Evolutionary conservation across 1,140 invertebrate genomes (phyloP), one percentile per base, ranked within the genome.

Genomic region (Vanessa tameamea): DNA sequence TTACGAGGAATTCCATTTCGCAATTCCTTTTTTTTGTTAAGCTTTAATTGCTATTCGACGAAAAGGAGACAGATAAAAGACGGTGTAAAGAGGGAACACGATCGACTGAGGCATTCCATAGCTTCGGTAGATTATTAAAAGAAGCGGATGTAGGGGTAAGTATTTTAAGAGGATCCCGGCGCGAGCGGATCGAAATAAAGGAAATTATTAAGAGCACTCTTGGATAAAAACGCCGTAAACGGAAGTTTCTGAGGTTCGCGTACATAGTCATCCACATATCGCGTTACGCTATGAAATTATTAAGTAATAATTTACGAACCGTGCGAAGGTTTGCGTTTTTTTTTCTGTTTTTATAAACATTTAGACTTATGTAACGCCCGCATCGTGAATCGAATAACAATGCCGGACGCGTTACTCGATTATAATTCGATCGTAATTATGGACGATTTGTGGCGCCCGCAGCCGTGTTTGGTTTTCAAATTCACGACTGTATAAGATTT

Each of bases 91-190:
- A 87, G 87, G 84, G 86, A 87, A 83, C 84, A 80, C 84, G 79
- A 82, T 84, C 85, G 87, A 81, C 80, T 78, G 87, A 83, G 78
- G 84, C 88, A 92, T 92, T 92, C 89, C 90, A 81, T 87, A 83
- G 87, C 87, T 90, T 89, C 88, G 84, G 89, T 82, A 84, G 85
- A 91, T 89, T 92, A 92, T 92, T 92, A 92, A 92, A 92, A 92
- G 91, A 90, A 92, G 86, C 91, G 91, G 91, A 92, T 92, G 91
- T 86, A 81, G 86, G 89, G 89, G 89, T 90, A 92, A 86, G 91
- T 92, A 92, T 92, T 92, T 92, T 92, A 90, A 92, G 90, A 90
- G 89, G 87, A 85, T 87, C 85, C 82, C 87, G 86, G 79, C 87
- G 84, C 85, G 85, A 89, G 88, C 84, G 85, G 87, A 88, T 88